A percentile compares a stretch with the other conserved stretches of the same genome.
Evolutionary conservation across 2,888 invertebrate genomes (phyloP).

Genomic region (Sericinus montela): DNA sequence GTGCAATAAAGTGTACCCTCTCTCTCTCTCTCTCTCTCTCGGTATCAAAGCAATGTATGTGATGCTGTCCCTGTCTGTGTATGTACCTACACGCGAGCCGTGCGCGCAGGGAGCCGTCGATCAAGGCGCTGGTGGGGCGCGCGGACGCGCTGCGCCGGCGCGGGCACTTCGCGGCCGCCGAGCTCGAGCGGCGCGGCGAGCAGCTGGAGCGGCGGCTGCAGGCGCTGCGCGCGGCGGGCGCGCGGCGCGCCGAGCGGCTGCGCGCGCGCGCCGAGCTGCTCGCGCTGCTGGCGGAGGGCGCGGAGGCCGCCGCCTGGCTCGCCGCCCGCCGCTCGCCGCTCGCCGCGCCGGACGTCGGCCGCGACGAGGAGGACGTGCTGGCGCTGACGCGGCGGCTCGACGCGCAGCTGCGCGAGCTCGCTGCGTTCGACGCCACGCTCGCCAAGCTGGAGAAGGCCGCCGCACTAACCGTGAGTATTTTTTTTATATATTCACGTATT

Average conservation of each 20-base stretch:
- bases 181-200: constrained; percentile 84
- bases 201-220: constrained; percentile 85
- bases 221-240: constrained; percentile 84
- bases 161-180: constrained; percentile 90
- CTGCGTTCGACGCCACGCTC: constrained; percentile 86
- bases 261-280: constrained; percentile 58
- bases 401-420: constrained; percentile 88
- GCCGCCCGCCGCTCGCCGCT: constrained; percentile 88
- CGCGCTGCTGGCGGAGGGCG: constrained; percentile 92
- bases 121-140: constrained; percentile 85
- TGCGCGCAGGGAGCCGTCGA: constrained; percentile 88
- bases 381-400: constrained; percentile 91
- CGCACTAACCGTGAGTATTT: constrained; percentile 29
- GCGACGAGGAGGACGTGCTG: constrained; percentile 95
- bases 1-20: too few species aligned
- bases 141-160: constrained; percentile 89
- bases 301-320: constrained; percentile 96
- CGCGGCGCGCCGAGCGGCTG: constrained; percentile 84
- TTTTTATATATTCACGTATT: too few species aligned
- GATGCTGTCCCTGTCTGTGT: too few species aligned
- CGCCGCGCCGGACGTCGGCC: constrained; percentile 88
- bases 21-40: too few species aligned
- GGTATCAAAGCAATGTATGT: too few species aligned
- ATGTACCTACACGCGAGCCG: too few species aligned
- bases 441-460: constrained; percentile 77